Evolutionary conservation across 2,888 invertebrate genomes (phyloP), one percentile per base, ranked within the genome.

Genomic region (Idaea straminata): DNA sequence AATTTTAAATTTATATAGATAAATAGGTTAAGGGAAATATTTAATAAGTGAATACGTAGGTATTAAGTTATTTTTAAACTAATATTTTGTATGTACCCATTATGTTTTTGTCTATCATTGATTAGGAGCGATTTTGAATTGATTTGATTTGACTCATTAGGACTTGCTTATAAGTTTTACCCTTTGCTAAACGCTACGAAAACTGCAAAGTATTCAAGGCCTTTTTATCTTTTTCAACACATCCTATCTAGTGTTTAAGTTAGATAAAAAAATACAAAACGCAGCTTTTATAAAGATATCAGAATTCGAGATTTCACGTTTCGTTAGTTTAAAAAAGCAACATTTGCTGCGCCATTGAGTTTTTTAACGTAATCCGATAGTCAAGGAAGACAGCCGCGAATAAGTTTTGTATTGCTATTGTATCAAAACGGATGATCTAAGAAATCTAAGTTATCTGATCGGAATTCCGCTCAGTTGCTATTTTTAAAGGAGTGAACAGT

Each of bases 401-500:
- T 80, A 79, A 81, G 79, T 81, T 81, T 83, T 83, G 79, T 74
- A 83, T 84, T 76, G 76, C 80, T 73, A 76, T 88, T 88, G 85
- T 86, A 82, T 80, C 64, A 69, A 75, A 82, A 73, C 91, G 91
- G 89, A 91, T 88, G 84, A 84, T 76, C 73, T 67, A 62, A 6
- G 6, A 59, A 59, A 25, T 13, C 64, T 36, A 73, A 82, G 86
- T 83, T 91, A 90, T 90, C 89, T 88, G 89, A 91, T 91, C 92
- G 91, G 92, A 92, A 92, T 83, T 91, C 83, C 89, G 85, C 86
- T 83, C 80, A 79, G 72, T 78, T 77, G 64, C 63, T 74, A 73
- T 72, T 69, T 70, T 62, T 80, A 83, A 88, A 91, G 87, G 89
- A 92, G 91, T 91, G 83, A 90, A 86, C 76, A 77, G 77, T 69